A percentile compares a stretch with the other conserved stretches of the same genome.
Conservation (phyloP, 2,113 vertebrate species). For the Lasiurus cinereus region DNA sequence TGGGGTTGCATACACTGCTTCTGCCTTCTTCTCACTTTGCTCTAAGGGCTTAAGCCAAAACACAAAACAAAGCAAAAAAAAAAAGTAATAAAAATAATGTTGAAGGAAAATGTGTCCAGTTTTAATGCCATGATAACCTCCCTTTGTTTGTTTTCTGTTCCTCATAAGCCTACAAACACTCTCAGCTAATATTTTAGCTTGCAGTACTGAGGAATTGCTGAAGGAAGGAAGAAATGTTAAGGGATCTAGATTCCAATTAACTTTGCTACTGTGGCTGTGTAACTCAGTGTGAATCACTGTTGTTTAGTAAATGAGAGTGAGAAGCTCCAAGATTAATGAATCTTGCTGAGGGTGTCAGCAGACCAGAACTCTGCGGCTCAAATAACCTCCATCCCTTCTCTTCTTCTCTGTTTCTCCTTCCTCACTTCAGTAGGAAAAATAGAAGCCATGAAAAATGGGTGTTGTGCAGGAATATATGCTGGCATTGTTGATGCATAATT, state of each 20-base stretch:
- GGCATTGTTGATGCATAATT: conserved; percentile 18
- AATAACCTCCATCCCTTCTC: conserved; percentile 52
- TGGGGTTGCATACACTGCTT: conserved; percentile 33
- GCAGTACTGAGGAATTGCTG: conserved; percentile 68
- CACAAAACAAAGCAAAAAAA: neutral
- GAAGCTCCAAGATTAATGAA: conserved; percentile 80
- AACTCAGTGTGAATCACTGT: conserved; percentile 80
- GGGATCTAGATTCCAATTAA: conserved; percentile 81
- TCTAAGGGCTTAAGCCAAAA: conserved; percentile 41
- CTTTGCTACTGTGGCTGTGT: conserved; percentile 75
- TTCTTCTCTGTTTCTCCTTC: neutral
- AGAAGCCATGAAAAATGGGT: neutral
- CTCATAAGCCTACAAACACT: conserved; percentile 3
- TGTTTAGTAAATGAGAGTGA: conserved; percentile 79
- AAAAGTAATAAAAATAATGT: neutral
- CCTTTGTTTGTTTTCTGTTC: conserved; percentile 62
- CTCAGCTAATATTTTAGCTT: conserved; percentile 71
- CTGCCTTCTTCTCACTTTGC: neutral
- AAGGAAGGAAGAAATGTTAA: conserved; percentile 81
- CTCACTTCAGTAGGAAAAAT: conserved; percentile 28
- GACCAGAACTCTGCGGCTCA: conserved; percentile 72
- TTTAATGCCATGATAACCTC: conserved; percentile 49
- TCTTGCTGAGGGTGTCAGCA: conserved; percentile 75
- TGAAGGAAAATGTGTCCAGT: neutral
- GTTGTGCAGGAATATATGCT: neutral